A percentile compares a stretch with the other conserved stretches of the same genome.
Conservation (phyloP, 2,797 vertebrate species). For the Meriones psammophilus region DNA sequence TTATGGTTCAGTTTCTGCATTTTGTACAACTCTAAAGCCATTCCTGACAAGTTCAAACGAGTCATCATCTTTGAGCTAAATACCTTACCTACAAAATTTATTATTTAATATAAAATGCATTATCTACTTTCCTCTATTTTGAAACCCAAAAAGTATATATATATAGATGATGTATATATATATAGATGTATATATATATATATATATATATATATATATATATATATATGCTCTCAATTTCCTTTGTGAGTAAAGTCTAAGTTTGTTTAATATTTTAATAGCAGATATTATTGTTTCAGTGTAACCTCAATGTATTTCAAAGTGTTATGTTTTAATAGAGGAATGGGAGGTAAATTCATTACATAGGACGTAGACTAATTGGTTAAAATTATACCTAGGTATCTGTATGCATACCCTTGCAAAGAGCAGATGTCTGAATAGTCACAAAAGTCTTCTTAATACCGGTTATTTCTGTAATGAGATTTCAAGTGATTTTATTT, state of each 20-base stretch:
- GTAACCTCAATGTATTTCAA: not conserved
- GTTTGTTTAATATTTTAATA: conserved; percentile 34
- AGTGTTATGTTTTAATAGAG: not conserved
- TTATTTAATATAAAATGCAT: not conserved
- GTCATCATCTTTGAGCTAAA: not conserved
- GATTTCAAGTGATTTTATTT: conserved; percentile 53
- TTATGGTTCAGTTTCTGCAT: not conserved
- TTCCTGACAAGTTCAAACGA: conserved; percentile 17
- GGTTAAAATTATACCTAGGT: not conserved
- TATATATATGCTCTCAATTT: not conserved
- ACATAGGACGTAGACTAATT: not conserved
- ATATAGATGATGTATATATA: too few relatives aligned
- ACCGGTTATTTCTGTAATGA: not conserved
- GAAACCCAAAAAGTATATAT: not conserved
- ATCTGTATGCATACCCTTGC: not conserved
- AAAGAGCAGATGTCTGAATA: not conserved
- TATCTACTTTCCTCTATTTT: not conserved
- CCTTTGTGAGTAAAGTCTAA: not conserved
- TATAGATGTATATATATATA: not conserved
- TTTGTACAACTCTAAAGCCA: not conserved
- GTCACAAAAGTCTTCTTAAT: not conserved
- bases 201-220: not conserved
- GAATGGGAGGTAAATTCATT: not conserved
- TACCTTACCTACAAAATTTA: not conserved
- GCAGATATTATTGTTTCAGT: not conserved